Evolutionary conservation across 2,888 invertebrate species (phyloP).

Genomic region (Tinea trinotella): DNA sequence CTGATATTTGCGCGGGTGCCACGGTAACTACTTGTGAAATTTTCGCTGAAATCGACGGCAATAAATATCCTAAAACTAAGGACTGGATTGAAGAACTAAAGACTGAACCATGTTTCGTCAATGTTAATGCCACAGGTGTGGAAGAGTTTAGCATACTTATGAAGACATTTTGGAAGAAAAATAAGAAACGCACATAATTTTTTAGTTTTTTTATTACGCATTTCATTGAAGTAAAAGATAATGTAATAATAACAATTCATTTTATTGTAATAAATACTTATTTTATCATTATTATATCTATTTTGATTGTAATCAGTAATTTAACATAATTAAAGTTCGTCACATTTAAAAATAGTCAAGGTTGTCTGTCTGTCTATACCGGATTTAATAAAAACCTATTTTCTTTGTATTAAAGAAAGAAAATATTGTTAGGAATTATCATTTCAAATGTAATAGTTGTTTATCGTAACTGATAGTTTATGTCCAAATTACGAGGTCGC

Average conservation of each 20-base stretch:
- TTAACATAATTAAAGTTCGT: not conserved
- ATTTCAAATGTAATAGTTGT: no score
- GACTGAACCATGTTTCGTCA: conserved; percentile 32
- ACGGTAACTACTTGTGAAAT: conserved; percentile 30
- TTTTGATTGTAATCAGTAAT: not conserved
- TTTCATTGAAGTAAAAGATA: not conserved
- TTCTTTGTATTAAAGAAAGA: not conserved
- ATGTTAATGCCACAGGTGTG: conserved; percentile 32
- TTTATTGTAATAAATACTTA: not conserved
- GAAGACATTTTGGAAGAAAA: conserved; percentile 4
- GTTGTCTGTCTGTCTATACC: not conserved
- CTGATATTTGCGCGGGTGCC: conserved; percentile 35
- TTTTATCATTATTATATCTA: not conserved
- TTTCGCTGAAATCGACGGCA: conserved; percentile 29
- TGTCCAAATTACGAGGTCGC: conserved; percentile 5
- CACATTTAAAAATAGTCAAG: not conserved
- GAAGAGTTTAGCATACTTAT: conserved; percentile 20
- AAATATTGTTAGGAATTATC: not conserved
- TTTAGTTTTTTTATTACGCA: not conserved
- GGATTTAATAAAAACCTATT: not conserved
- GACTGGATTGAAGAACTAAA: conserved; percentile 31
- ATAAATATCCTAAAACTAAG: conserved; percentile 29
- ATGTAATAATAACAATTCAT: not conserved
- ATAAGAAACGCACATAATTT: not conserved
- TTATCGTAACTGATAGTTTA: conserved; percentile 2